These are phyloP conservation scores for Acrocyrtus sp. DNA, from an alignment of 2,888 invertebrate genomes.

Conservation along the genomic window DNA sequence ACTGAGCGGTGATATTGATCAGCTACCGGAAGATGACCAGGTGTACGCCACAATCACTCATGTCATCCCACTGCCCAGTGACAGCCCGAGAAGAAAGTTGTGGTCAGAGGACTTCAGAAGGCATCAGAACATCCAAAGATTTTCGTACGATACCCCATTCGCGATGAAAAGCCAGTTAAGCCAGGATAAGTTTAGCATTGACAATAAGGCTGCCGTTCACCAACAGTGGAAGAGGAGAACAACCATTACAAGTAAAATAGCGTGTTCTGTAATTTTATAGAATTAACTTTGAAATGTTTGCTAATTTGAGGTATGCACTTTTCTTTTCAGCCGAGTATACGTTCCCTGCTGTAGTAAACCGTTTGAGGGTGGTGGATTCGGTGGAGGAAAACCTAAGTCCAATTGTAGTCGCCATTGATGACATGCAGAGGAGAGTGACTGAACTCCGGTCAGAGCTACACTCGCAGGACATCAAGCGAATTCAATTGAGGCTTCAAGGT, in stretches of 20 bases:
- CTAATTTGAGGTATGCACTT: neutral
- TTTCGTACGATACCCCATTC: slow-evolving; percentile 63
- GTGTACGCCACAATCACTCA: slow-evolving; percentile 63
- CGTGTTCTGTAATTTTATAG: too few relatives aligned
- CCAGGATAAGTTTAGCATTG: slow-evolving; percentile 61
- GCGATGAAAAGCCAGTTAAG: slow-evolving; percentile 62
- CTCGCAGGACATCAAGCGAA: slow-evolving; percentile 61
- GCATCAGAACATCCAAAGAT: slow-evolving; percentile 62
- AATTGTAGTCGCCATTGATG: slow-evolving; percentile 63
- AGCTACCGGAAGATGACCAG: slow-evolving; percentile 60
- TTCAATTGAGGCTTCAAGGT: slow-evolving; percentile 62
- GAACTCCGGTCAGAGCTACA: slow-evolving; percentile 61
- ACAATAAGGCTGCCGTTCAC: slow-evolving; percentile 63
- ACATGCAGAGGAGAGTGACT: slow-evolving; percentile 62
- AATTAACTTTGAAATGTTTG: neutral
- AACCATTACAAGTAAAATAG: slow-evolving; percentile 90
- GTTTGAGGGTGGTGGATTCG: slow-evolving; percentile 58
- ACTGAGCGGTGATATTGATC: slow-evolving; percentile 61
- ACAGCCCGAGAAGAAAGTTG: slow-evolving; percentile 62
- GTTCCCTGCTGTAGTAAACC: slow-evolving; percentile 62
- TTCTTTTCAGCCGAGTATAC: slow-evolving; percentile 60
- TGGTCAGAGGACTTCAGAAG: slow-evolving; percentile 63
- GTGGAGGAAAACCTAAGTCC: slow-evolving; percentile 63
- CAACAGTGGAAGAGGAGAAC: slow-evolving; percentile 91
- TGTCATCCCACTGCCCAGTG: slow-evolving; percentile 61